Evolutionary conservation across 2,888 invertebrate species (phyloP).

Genomic region (Noctua fimbriata): DNA sequence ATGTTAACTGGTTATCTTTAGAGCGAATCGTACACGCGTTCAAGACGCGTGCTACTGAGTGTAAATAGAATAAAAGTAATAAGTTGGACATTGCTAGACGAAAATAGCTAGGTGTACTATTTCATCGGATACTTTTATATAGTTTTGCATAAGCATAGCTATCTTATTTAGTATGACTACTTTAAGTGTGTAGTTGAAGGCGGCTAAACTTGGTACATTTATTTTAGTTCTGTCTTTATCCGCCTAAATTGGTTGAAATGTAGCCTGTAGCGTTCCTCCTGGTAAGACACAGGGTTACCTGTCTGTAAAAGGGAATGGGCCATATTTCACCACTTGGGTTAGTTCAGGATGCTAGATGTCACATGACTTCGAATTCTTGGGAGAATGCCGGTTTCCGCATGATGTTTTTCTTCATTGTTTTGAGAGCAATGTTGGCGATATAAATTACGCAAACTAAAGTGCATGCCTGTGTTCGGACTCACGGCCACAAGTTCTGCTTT

Average conservation of each 20-base stretch:
- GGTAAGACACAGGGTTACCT: too few relatives aligned
- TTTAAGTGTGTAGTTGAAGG: too few relatives aligned
- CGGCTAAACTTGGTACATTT: too few relatives aligned
- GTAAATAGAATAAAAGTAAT: conserved; percentile 28
- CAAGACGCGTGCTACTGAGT: conserved; percentile 34
- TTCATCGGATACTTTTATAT: too few relatives aligned
- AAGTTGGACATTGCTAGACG: not conserved
- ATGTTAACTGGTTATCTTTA: conserved; percentile 36
- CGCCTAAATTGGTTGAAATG: too few relatives aligned
- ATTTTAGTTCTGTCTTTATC: too few relatives aligned
- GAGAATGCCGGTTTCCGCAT: not conserved
- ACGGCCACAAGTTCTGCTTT: not conserved
- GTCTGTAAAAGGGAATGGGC: too few relatives aligned
- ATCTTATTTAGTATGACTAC: too few relatives aligned
- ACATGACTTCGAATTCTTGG: not conserved
- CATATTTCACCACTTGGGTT: not conserved
- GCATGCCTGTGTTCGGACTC: not conserved
- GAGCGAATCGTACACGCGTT: conserved; percentile 26
- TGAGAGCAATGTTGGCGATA: not conserved
- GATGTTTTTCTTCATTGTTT: not conserved
- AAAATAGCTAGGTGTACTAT: not conserved
- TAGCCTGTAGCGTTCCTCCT: too few relatives aligned
- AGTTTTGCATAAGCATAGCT: too few relatives aligned
- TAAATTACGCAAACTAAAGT: not conserved
- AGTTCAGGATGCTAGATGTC: not conserved